Conservation (phyloP, 2,888 invertebrate genomes). For the Camponotus fellah region DNA sequence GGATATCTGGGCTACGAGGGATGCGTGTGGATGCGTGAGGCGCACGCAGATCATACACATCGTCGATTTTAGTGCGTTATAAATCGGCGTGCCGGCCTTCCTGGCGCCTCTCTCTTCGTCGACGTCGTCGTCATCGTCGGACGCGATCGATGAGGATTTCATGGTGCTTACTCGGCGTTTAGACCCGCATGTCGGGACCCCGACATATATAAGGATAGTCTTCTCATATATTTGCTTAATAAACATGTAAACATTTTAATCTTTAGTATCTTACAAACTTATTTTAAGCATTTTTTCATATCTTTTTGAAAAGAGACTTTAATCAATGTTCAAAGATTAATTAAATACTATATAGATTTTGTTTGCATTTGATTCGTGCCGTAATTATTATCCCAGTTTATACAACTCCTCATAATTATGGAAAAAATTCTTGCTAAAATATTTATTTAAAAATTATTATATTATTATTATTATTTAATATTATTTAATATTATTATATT, state of each 20-base stretch:
- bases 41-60: constrained; percentile 79
- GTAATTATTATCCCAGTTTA: background rate
- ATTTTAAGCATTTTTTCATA: constrained; percentile 11
- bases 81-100: constrained; percentile 80
- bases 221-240: constrained; percentile 80
- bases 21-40: constrained; percentile 64
- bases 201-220: constrained; percentile 67
- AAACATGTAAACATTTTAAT: constrained; percentile 77
- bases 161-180: constrained; percentile 81
- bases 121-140: constrained; percentile 63
- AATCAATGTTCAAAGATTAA: background rate
- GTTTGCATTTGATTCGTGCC: background rate
- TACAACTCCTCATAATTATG: no score
- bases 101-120: constrained; percentile 78
- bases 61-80: constrained; percentile 82
- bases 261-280: constrained; percentile 54
- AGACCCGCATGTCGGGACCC: constrained; percentile 80
- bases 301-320: background rate
- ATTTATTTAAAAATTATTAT: no score
- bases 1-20: constrained; percentile 19
- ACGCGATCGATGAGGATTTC: constrained; percentile 80
- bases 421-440: background rate
- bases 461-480: no score
- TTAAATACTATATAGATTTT: background rate
- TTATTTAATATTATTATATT: no score